These are phyloP conservation scores for Dasysyrphus tricinctus DNA, from an alignment of 2,888 invertebrate genomes.

Conservation along the genomic window DNA sequence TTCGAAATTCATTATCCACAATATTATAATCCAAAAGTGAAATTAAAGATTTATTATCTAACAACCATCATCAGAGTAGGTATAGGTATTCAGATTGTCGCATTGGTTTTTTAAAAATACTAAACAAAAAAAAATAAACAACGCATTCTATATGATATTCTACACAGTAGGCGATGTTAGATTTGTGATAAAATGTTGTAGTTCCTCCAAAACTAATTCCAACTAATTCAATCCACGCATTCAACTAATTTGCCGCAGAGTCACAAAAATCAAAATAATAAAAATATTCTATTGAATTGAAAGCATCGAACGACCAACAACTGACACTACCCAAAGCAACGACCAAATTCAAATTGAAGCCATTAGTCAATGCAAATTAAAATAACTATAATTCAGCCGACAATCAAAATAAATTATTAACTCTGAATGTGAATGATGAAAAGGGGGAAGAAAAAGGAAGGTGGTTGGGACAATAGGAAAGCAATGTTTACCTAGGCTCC, in stretches of 20 bases:
- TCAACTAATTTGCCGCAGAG: constrained; percentile 39
- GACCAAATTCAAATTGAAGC: constrained; percentile 63
- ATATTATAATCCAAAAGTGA: constrained; percentile 51
- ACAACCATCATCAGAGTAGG: constrained; percentile 43
- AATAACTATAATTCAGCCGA: constrained; percentile 70
- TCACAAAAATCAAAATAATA: neutral
- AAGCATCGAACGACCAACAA: constrained; percentile 4
- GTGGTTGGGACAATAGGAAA: neutral
- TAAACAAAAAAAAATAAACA: constrained; percentile 11
- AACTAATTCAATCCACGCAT: constrained; percentile 51
- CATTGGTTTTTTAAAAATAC: constrained; percentile 1
- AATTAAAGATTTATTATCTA: constrained; percentile 70
- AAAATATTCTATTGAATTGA: constrained; percentile 46
- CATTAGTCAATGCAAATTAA: constrained; percentile 74
- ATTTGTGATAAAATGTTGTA: constrained; percentile 26
- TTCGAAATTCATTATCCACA: constrained; percentile 54
- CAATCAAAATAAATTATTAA: constrained; percentile 69
- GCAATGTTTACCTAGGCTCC: neutral
- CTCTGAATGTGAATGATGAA: constrained; percentile 7
- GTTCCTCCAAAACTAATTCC: constrained; percentile 41
- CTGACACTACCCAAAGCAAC: constrained; percentile 1
- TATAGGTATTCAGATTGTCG: constrained; percentile 19
- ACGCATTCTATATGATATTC: neutral
- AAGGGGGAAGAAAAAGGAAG: neutral
- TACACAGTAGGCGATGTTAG: constrained; percentile 18